Conservation (phyloP, 2,888 invertebrate species). For the Gymnocheta viridis region DNA sequence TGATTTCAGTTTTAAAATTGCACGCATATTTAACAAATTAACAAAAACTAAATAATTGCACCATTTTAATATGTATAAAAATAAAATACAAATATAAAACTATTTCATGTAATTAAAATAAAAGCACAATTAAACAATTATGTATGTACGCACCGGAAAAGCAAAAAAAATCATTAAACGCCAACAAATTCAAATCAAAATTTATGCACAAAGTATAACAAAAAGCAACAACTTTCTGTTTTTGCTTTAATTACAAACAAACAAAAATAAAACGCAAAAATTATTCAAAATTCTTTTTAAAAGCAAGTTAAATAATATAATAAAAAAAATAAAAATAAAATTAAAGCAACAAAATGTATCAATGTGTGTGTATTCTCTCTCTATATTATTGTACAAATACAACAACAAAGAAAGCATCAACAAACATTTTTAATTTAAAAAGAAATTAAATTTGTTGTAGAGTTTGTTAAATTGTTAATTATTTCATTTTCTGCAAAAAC, state of each 20-base stretch:
- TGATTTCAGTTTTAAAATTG: conserved; percentile 54
- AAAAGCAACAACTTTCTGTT: background rate
- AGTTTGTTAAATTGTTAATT: conserved; percentile 62
- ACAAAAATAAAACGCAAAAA: conserved; percentile 5
- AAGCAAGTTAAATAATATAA: conserved; percentile 1
- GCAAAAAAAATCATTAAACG: background rate
- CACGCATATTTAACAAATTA: conserved; percentile 65
- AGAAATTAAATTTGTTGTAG: conserved; percentile 48
- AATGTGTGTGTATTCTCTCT: conserved; percentile 53
- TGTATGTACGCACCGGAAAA: conserved; percentile 46
- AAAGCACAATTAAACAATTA: conserved; percentile 4
- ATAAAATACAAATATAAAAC: background rate
- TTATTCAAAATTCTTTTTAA: background rate
- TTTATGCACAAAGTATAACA: conserved; percentile 19
- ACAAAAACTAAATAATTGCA: conserved; percentile 56
- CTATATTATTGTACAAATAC: conserved; percentile 56
- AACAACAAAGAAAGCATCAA: conserved; percentile 43
- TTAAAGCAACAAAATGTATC: conserved; percentile 11
- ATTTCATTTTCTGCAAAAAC: conserved; percentile 50
- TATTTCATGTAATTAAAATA: background rate
- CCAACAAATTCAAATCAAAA: conserved; percentile 40
- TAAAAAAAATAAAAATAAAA: background rate
- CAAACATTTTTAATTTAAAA: conserved; percentile 4
- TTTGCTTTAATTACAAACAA: background rate
- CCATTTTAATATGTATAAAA: conserved; percentile 25